Evolutionary conservation across 1,140 invertebrate species (phyloP).

Genomic region (Thaumatotibia leucotreta): DNA sequence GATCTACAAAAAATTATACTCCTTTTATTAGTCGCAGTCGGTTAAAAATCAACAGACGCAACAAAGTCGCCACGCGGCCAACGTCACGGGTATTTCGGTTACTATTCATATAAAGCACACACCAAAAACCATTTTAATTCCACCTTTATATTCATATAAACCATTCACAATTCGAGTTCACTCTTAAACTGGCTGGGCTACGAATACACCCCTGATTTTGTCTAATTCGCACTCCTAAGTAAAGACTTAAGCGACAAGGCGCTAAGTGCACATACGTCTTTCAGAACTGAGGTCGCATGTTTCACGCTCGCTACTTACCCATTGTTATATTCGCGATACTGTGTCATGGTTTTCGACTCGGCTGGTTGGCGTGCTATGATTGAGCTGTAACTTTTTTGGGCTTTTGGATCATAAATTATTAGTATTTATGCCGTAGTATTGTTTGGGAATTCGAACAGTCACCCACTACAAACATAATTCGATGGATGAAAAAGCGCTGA

Average conservation of each 20-base stretch:
- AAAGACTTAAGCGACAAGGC: neutral
- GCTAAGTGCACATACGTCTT: neutral
- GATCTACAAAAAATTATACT: neutral
- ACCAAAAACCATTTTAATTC: neutral
- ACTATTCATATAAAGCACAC: neutral
- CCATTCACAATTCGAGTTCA: neutral
- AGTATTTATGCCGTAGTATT: no score
- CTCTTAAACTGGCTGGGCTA: neutral
- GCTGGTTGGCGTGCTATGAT: slow-evolving; percentile 47
- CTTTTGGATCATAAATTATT: neutral
- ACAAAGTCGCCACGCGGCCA: slow-evolving; percentile 1
- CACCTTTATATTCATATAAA: neutral
- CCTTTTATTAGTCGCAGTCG: neutral
- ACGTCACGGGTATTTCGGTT: neutral
- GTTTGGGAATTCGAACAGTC: neutral
- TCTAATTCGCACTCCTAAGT: neutral
- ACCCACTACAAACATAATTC: no score
- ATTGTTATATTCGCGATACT: slow-evolving; percentile 62
- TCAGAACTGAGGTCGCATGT: slow-evolving; percentile 37
- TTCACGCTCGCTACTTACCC: slow-evolving; percentile 60
- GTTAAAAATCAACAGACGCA: slow-evolving; percentile 7
- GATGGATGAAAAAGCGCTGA: no score
- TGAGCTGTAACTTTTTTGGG: slow-evolving; percentile 44
- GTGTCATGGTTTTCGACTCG: slow-evolving; percentile 64
- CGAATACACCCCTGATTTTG: no score